A percentile compares a stretch with the other conserved stretches of the same genome.
phyloP scores from a whole-genome alignment of 2,888 invertebrate species.

The Calameuta pallipes region DNA sequence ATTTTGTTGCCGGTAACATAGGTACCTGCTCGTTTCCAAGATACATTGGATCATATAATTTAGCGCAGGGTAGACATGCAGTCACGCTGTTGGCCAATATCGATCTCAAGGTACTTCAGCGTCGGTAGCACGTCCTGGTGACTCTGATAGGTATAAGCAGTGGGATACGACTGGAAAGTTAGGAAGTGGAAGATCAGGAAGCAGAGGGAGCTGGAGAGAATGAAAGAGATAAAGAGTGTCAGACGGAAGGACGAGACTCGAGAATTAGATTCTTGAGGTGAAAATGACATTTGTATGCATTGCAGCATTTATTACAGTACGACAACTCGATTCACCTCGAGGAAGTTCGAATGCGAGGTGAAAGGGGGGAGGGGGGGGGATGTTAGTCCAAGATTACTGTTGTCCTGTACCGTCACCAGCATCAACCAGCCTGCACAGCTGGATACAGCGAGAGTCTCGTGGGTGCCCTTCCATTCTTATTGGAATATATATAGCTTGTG shows the following conservation, averaged over 20 bases:
- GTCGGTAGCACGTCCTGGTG: not conserved
- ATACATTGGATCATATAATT: not conserved
- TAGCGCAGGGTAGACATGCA: not conserved
- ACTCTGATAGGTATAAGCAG: not conserved
- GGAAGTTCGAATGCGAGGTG: constrained; percentile 22
- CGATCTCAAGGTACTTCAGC: not conserved
- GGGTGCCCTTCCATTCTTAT: not conserved
- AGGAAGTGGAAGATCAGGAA: not conserved
- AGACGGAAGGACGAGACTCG: constrained; percentile 23
- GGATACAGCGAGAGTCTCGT: not conserved
- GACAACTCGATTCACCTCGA: constrained; percentile 47
- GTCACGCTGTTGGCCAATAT: not conserved
- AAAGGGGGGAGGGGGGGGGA: not conserved
- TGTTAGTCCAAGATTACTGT: constrained; percentile 58
- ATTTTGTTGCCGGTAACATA: not conserved
- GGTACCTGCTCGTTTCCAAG: not conserved
- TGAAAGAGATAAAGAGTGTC: constrained; percentile 13
- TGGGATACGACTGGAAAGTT: not conserved
- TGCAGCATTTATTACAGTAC: constrained; percentile 57
- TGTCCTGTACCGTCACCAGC: constrained; percentile 48
- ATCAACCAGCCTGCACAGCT: not conserved
- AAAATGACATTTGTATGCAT: constrained; percentile 62
- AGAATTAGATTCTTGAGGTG: constrained; percentile 29
- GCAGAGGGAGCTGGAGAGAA: constrained; percentile 22
- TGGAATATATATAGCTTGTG: not conserved